Conservation (phyloP, 2,113 vertebrate genomes). For the Melozone crissalis region DNA sequence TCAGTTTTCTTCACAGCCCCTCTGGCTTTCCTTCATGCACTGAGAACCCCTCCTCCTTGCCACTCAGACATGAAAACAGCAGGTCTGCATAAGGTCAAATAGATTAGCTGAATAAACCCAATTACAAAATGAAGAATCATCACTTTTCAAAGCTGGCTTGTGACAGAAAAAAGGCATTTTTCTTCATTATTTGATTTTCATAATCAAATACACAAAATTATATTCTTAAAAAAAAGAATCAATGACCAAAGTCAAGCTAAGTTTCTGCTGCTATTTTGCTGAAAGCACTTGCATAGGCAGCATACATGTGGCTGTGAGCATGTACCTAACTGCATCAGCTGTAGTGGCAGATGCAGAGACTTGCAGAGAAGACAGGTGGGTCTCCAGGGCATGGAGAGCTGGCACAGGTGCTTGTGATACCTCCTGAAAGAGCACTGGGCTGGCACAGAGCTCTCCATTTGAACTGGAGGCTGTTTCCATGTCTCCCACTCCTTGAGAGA, state of each 20-base stretch:
- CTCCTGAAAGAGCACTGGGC: accelerated
- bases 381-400: background rate
- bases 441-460: background rate
- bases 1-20: background rate
- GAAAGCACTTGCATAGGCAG: background rate
- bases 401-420: background rate
- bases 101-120: constrained; percentile 51
- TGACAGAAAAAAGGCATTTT: constrained; percentile 6
- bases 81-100: constrained; percentile 25
- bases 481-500: background rate
- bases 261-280: background rate
- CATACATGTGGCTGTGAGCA: background rate
- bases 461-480: background rate
- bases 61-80: background rate
- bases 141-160: constrained; percentile 24
- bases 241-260: background rate
- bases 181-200: constrained; percentile 43
- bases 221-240: background rate
- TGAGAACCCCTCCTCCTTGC: background rate
- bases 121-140: constrained; percentile 40
- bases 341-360: background rate
- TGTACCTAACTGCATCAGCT: background rate
- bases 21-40: background rate
- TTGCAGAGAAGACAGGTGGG: background rate
- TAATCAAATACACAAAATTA: constrained; percentile 44